Conservation (phyloP, 2,888 invertebrate species). For the Eristalis intricaria region DNA sequence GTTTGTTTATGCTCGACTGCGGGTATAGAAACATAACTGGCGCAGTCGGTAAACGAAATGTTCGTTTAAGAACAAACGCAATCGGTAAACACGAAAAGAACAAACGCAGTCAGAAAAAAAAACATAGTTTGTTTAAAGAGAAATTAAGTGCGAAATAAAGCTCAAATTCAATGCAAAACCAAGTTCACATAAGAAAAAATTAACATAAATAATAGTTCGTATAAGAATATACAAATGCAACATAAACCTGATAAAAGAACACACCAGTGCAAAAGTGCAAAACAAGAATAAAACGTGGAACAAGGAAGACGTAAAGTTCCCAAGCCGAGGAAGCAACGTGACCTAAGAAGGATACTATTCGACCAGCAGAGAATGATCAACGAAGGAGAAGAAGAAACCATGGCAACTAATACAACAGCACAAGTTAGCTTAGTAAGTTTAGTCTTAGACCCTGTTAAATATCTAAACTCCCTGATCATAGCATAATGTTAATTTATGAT, state of each 20-base stretch:
- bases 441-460: constrained; percentile 11
- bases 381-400: neutral
- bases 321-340: no score
- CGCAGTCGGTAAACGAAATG: neutral
- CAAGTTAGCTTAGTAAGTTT: constrained; percentile 1
- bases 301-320: neutral
- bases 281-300: neutral
- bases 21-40: neutral
- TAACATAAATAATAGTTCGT: neutral
- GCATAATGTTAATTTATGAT: no score
- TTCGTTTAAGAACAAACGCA: neutral
- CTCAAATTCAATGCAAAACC: neutral
- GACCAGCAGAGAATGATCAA: neutral
- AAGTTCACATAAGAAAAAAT: neutral
- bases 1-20: neutral
- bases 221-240: neutral
- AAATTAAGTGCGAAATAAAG: neutral
- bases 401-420: neutral
- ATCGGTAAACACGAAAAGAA: neutral
- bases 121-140: neutral
- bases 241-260: neutral
- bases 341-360: neutral
- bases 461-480: constrained; percentile 2
- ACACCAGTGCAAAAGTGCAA: neutral
- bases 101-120: neutral